Evolutionary conservation across 2,113 vertebrate genomes (phyloP).

Genomic region (Anguilla rostrata): DNA sequence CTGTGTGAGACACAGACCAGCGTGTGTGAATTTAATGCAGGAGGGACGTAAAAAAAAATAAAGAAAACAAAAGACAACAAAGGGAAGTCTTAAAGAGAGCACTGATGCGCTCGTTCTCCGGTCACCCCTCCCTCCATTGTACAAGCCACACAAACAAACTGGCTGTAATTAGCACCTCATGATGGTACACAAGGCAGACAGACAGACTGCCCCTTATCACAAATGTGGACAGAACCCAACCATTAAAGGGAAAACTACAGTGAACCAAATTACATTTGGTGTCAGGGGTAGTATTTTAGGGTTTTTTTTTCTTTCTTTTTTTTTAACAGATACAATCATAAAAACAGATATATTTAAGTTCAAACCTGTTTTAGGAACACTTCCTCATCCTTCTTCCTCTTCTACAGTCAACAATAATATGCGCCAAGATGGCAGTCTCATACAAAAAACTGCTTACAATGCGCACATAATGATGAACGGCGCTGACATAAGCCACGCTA

Average conservation of each 20-base stretch:
- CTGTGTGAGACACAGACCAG: too few species aligned
- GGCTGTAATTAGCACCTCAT: neutral
- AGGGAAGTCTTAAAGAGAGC: neutral
- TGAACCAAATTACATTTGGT: neutral
- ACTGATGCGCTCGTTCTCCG: neutral
- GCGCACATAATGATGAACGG: neutral
- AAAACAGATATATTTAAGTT: too few species aligned
- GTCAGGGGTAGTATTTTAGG: neutral
- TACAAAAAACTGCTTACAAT: neutral
- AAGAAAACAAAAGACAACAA: neutral
- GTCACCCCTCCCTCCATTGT: neutral
- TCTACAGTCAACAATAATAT: too few species aligned
- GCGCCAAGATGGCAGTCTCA: too few species aligned
- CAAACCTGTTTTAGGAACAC: too few species aligned
- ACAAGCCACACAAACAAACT: constrained; percentile 1
- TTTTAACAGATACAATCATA: too few species aligned
- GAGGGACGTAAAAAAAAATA: too few species aligned
- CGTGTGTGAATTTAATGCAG: too few species aligned
- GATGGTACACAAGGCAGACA: neutral
- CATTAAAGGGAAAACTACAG: neutral
- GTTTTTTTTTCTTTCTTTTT: too few species aligned
- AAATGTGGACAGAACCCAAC: neutral
- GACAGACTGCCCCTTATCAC: neutral
- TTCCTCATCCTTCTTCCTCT: too few species aligned
- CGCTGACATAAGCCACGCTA: neutral